Conservation (phyloP, 1,140 invertebrate species). For the Drosophila arizonae region DNA sequence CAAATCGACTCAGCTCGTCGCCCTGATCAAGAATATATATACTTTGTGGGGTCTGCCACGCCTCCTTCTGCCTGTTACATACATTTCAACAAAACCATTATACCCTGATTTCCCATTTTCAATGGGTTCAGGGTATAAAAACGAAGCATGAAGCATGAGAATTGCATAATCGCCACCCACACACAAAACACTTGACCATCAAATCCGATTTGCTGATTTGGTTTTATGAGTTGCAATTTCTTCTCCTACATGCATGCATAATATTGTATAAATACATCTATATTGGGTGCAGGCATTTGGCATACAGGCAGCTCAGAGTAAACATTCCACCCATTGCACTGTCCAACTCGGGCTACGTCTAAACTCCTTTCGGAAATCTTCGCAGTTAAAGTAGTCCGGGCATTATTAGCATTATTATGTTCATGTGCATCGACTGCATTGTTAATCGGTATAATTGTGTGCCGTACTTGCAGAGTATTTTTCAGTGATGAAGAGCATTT, state of each 20-base stretch:
- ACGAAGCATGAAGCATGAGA: slow-evolving; percentile 11
- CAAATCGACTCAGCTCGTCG: too few relatives aligned
- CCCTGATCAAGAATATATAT: too few relatives aligned
- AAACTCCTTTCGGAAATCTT: slow-evolving; percentile 8
- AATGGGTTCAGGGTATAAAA: too few relatives aligned
- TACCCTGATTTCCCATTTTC: too few relatives aligned
- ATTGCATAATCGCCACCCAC: slow-evolving; percentile 10
- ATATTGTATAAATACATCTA: neutral
- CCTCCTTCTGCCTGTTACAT: too few relatives aligned
- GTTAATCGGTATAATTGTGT: slow-evolving; percentile 4
- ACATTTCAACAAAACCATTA: too few relatives aligned
- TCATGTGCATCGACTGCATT: neutral
- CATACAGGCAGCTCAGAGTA: neutral
- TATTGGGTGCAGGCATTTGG: neutral
- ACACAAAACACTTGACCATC: slow-evolving; percentile 11
- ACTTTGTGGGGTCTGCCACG: too few relatives aligned
- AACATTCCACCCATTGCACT: neutral
- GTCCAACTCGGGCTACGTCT: neutral
- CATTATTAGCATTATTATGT: slow-evolving; percentile 2
- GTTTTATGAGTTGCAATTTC: neutral
- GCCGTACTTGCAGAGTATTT: neutral
- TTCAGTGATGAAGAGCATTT: neutral
- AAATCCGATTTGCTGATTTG: slow-evolving; percentile 26
- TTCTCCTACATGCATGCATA: neutral
- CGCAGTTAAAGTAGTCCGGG: neutral